A percentile compares a stretch with the other conserved stretches of the same genome.
Evolutionary conservation across 2,113 vertebrate genomes (phyloP).

Genomic region (Odontophorus gujanensis): DNA sequence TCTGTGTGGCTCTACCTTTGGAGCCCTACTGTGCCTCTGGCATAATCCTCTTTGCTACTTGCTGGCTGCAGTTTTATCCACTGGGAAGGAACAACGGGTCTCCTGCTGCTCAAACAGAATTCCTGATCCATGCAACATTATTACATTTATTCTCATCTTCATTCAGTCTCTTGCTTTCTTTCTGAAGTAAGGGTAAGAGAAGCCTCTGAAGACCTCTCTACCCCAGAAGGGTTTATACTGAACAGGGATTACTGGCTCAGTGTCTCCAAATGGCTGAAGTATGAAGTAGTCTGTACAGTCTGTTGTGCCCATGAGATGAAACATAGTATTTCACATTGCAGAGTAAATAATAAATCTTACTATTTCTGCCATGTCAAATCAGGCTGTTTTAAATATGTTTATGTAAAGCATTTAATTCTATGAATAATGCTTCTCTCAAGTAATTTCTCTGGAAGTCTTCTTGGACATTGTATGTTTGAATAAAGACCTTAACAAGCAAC

Average conservation of each 20-base stretch:
- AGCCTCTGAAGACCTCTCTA: neutral
- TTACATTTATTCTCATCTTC: neutral
- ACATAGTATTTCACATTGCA: neutral
- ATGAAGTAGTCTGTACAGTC: neutral
- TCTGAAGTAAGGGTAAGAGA: neutral
- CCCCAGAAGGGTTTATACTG: neutral
- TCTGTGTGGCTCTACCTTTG: neutral
- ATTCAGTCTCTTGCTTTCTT: neutral
- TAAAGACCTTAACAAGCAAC: neutral
- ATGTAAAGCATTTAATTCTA: neutral
- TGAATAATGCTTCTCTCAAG: neutral
- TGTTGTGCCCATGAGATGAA: neutral
- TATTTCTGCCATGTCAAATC: neutral
- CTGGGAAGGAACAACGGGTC: neutral
- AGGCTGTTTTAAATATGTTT: constrained; percentile 3
- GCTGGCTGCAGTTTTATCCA: neutral
- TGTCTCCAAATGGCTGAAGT: neutral
- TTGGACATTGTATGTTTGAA: neutral
- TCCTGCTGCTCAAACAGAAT: neutral
- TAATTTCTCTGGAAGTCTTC: neutral
- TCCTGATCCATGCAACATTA: neutral
- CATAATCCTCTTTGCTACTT: neutral
- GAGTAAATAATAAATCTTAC: neutral
- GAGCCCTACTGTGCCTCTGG: neutral
- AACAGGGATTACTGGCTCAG: neutral